These are phyloP conservation scores for Rhopalosiphum padi DNA, from an alignment of 1,140 invertebrate species.

Conservation along the genomic window DNA sequence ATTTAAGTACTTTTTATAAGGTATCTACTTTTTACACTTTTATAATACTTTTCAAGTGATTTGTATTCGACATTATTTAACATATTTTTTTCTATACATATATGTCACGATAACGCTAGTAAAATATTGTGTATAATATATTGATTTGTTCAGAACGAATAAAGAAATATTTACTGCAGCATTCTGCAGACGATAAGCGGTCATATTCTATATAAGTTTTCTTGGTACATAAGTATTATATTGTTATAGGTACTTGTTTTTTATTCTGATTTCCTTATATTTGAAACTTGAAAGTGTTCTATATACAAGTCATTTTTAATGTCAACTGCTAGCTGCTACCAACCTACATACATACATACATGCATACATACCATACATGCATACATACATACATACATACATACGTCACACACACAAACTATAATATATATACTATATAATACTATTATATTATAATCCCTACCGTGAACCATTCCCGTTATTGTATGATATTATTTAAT, in stretches of 20 bases:
- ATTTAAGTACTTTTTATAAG: neutral
- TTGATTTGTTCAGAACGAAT: neutral
- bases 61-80: neutral
- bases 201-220: neutral
- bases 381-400: too few species aligned
- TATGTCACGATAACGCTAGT: neutral
- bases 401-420: neutral
- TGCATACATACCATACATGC: neutral
- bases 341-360: too few species aligned
- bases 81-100: neutral
- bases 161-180: neutral
- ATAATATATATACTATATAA: neutral
- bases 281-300: neutral
- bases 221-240: neutral
- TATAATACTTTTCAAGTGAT: neutral
- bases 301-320: neutral
- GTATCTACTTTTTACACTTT: neutral
- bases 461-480: neutral
- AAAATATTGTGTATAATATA: neutral
- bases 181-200: neutral
- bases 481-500: neutral
- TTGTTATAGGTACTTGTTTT: neutral
- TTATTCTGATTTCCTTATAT: neutral
- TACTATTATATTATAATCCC: neutral
- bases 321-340: neutral